Conservation (phyloP, 1,140 invertebrate species). For the Nasonia giraulti region DNA sequence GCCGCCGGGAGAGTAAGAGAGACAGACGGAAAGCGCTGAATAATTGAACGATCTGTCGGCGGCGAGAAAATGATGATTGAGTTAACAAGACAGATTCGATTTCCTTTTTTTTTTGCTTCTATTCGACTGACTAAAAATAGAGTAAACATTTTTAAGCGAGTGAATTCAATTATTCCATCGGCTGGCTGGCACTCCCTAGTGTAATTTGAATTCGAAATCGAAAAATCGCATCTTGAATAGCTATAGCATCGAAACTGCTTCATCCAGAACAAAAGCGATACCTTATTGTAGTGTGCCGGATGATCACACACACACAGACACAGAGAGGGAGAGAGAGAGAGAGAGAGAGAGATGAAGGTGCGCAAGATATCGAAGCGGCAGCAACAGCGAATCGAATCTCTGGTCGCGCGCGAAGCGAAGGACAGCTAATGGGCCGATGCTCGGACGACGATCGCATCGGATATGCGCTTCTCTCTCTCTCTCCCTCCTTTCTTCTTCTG, state of each 20-base stretch:
- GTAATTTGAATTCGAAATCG: no score
- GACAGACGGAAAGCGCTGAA: background rate
- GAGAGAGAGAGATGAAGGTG: background rate
- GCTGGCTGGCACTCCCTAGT: no score
- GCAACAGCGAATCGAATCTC: background rate
- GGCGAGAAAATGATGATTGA: no score
- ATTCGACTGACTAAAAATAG: no score
- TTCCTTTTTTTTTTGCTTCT: no score
- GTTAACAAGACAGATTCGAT: background rate
- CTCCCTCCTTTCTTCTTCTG: background rate
- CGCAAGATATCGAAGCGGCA: background rate
- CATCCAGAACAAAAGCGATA: background rate
- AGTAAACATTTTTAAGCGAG: no score
- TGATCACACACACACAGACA: no score
- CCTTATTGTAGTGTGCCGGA: no score
- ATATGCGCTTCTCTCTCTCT: constrained; percentile 31
- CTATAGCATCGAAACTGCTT: no score
- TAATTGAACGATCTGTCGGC: background rate
- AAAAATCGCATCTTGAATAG: no score
- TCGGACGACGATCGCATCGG: background rate
- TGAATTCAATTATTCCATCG: no score
- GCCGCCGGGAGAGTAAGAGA: background rate
- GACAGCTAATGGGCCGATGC: background rate
- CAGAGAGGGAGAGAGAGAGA: no score
- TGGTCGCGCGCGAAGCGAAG: background rate